These are phyloP conservation scores for Hymenochirus boettgeri DNA, from an alignment of 2,113 vertebrate genomes.

Conservation along the genomic window DNA sequence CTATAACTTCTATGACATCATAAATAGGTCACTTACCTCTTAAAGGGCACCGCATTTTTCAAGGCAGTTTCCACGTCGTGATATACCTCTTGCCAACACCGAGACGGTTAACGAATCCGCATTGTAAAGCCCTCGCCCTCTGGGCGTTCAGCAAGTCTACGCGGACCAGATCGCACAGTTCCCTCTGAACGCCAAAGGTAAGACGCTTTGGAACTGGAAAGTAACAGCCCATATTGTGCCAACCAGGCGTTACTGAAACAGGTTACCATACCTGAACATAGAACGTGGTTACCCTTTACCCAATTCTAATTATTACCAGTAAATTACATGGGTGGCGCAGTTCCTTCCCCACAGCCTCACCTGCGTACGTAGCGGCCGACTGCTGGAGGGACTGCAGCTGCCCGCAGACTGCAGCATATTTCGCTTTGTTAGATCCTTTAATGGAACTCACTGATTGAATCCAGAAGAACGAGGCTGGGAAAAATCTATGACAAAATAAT, in stretches of 20 bases:
- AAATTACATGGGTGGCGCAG: no score
- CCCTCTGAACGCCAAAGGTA: constrained; percentile 88
- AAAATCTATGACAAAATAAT: no score
- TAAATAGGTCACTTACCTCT: constrained; percentile 76
- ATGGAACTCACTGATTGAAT: constrained; percentile 87
- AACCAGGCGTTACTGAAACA: constrained; percentile 91
- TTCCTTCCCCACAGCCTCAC: no score
- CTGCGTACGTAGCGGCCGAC: constrained; percentile 91
- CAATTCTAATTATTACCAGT: no score
- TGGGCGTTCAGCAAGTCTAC: constrained; percentile 85
- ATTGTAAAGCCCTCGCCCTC: constrained; percentile 77
- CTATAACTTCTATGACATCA: no score
- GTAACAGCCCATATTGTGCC: constrained; percentile 91
- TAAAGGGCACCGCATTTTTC: constrained; percentile 84
- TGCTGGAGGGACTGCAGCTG: constrained; percentile 96
- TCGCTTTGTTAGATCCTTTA: constrained; percentile 81
- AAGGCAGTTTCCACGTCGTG: constrained; percentile 75
- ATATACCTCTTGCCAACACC: constrained; percentile 76
- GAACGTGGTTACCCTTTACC: not conserved
- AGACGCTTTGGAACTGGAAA: constrained; percentile 93
- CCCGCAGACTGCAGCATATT: constrained; percentile 88
- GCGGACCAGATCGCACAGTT: constrained; percentile 90
- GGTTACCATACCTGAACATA: constrained; percentile 85
- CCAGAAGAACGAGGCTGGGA: constrained; percentile 88
- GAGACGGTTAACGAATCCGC: constrained; percentile 82